Evolutionary conservation across 2,797 vertebrate genomes (phyloP), one percentile per base, ranked within the genome.

Genomic region (Pachyuromys duprasi): DNA sequence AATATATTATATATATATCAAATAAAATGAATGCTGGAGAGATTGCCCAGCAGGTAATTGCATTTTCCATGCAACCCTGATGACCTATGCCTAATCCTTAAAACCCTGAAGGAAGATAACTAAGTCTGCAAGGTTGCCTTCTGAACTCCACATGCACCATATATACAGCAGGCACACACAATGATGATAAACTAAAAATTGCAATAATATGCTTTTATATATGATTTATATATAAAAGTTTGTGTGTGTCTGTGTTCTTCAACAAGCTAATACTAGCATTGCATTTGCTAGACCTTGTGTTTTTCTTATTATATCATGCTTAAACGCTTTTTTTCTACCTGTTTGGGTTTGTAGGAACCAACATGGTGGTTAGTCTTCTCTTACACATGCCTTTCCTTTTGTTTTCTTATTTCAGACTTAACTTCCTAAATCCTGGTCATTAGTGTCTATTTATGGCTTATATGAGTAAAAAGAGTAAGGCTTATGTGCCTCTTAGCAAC

Each of bases 361-460:
- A 79, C 26, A 62, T 42, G 55, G 57, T 33, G 17, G 33, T 3
- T 22, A 20, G 28, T 69, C n/a, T 42, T n/a, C 11, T 65, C 31
- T 2, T 7, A 14, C 18, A 31, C 4, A 55, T 8, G 28, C 18
- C 4, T 12, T 2, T 8, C 0, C 4, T 26, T 42, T 28, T 8
- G 13, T 45, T 12, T 14, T 20, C 4, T 36, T 49, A 18, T 28
- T 89, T 74, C 55, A 45, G 28, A 4, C 9, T 49, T 39, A 45
- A 26, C 13, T 82, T 18, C 39, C 12, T n/a, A 42, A 70, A 15
- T 69, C 2, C 15, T 55, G 20, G 22, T 14, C 1, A 70, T 62
- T 7, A 28, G 8, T 53, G 42, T 72, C 22, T 80, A 26, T 67
- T 45, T 69, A 53, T 90, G 13, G 28, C 13, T 69, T 3, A 33